phyloP scores from a whole-genome alignment of 2,888 invertebrate species.

The Aelia acuminata region DNA sequence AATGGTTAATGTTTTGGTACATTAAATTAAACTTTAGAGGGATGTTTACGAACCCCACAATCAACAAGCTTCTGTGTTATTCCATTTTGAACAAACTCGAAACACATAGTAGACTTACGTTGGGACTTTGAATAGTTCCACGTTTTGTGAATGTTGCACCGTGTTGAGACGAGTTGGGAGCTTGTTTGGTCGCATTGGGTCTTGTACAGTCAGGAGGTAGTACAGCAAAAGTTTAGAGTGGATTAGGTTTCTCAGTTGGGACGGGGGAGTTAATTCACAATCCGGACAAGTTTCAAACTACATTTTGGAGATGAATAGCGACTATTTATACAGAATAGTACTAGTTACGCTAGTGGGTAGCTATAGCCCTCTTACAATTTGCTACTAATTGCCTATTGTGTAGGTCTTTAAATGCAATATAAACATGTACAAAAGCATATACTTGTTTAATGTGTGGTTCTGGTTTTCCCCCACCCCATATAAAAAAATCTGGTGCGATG shows the following conservation, averaged over 20 bases:
- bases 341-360: not conserved
- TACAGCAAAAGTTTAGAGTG: constrained; percentile 44
- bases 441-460: no score
- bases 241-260: constrained; percentile 24
- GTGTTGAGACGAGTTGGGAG: constrained; percentile 39
- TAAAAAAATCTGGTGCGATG: no score
- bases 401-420: no score
- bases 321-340: not conserved
- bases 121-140: constrained; percentile 25
- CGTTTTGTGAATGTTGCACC: constrained; percentile 40
- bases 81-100: not conserved
- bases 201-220: not conserved
- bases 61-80: not conserved
- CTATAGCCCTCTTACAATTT: not conserved
- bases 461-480: no score
- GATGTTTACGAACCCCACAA: not conserved
- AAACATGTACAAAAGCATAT: no score
- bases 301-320: constrained; percentile 19
- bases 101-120: not conserved
- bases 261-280: constrained; percentile 2
- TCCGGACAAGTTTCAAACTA: not conserved
- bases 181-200: constrained; percentile 28
- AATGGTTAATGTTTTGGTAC: not conserved
- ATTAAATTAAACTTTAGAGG: not conserved
- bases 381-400: no score